Evolutionary conservation across 2,113 vertebrate species (phyloP).

Genomic region (Dinomys branickii): DNA sequence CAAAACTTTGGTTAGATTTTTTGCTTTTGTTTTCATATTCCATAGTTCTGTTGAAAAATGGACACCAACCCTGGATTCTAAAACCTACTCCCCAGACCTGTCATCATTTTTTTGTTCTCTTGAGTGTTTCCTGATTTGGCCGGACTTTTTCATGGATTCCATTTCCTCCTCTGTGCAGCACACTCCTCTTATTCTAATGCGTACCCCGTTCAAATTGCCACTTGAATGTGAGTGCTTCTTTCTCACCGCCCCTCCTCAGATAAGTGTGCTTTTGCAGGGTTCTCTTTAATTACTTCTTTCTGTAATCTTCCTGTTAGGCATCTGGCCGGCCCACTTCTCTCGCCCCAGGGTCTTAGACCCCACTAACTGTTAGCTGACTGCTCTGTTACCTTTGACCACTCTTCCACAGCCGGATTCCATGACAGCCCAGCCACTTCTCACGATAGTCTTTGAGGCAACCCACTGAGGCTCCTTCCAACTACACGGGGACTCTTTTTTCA

Average conservation of each 20-base stretch:
- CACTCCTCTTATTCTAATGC: background rate
- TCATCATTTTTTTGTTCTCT: background rate
- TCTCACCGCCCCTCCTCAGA: background rate
- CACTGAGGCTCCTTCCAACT: background rate
- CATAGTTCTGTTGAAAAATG: background rate
- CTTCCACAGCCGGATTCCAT: background rate
- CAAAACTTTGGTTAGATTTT: background rate
- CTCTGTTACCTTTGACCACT: background rate
- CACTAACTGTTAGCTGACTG: background rate
- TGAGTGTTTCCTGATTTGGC: background rate
- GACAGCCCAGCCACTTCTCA: background rate
- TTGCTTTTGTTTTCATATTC: background rate
- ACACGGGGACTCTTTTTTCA: background rate
- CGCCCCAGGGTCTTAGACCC: background rate
- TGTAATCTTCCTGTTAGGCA: background rate
- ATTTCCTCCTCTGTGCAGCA: background rate
- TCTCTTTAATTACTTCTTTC: background rate
- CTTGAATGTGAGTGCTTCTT: background rate
- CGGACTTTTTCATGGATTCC: background rate
- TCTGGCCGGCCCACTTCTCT: background rate
- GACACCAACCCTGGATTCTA: background rate
- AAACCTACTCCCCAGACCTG: background rate
- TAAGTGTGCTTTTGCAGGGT: background rate
- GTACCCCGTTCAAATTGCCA: accelerated
- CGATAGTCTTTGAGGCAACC: background rate